Evolutionary conservation across 2,888 invertebrate species (phyloP), one percentile per base, ranked within the genome.

Genomic region (Cantharis rufa): DNA sequence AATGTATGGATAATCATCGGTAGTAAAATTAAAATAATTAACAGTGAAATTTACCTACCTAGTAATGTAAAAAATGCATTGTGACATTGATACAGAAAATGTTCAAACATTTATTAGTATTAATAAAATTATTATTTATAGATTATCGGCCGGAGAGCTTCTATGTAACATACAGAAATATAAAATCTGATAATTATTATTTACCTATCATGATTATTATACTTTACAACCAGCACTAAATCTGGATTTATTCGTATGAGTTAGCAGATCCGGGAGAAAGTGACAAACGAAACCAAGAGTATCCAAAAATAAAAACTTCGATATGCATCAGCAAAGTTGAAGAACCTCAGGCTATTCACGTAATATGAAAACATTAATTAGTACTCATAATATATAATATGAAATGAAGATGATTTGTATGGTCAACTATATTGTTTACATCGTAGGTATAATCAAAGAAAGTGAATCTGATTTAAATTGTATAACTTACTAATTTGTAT

Each of bases 241-340:
- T 48, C 48, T 48, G 48, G 48, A 48, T 48, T 48, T 48, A 48
- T n/a, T 48, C 21, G 64, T 24, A 7, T 16, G 16, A 64, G 64
- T 18, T 18, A 21, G 24, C 15, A 72, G 76, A 76, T 76, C 76
- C 76, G 76, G 76, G 76, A 76, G 76, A 76, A 76, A 76, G 76
- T 72, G 24, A n/a, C 21, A 76, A 76, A 72, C 61, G 76, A 76
- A 76, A 76, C 68, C 62, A 76, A 76, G 72, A 76, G 73, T 76
- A 72, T 48, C 32, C 28, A 70, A 71, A 61, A 75, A 71, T 71
- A 66, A 74, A 70, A 21, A 48, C 27, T 21, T 71, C 15, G 69
- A 62, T 69, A 63, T 62, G 69, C 74, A 70, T 24, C 73, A 15
- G 15, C 62, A 15, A 64, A 74, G 74, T 70, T 74, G 69, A 76